Evolutionary conservation across 2,888 invertebrate genomes (phyloP).

Genomic region (Machimus rusticus): DNA sequence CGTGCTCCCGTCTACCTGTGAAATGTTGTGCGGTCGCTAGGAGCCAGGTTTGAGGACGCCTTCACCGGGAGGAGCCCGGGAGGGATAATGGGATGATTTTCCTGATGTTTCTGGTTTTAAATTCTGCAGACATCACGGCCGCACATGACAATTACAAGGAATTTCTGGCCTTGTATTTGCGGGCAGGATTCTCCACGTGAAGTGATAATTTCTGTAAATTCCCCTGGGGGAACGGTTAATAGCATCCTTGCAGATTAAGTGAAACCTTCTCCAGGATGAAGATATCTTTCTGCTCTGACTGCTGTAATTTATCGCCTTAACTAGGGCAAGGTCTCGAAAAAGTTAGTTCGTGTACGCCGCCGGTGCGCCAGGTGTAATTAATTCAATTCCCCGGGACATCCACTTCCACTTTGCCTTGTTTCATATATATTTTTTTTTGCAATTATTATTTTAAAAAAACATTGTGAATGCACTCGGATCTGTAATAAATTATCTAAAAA

Average conservation of each 20-base stretch:
- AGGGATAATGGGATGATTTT: constrained; percentile 8
- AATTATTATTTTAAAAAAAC: neutral
- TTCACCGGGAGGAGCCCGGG: neutral
- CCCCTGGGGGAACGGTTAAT: constrained; percentile 12
- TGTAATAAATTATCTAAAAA: neutral
- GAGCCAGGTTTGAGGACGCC: neutral
- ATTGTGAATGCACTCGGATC: neutral
- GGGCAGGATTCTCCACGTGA: constrained; percentile 18
- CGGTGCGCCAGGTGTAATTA: neutral
- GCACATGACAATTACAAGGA: constrained; percentile 28
- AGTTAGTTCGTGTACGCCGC: neutral
- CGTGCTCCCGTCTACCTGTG: neutral
- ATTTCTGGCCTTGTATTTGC: constrained; percentile 32
- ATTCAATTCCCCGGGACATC: neutral
- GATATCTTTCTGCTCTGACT: neutral
- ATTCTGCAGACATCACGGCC: constrained; percentile 23
- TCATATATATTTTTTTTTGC: neutral
- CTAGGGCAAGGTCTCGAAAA: neutral
- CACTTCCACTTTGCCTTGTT: too few species aligned
- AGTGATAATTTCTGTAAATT: constrained; percentile 38
- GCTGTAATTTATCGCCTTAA: neutral
- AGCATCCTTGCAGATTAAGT: constrained; percentile 17
- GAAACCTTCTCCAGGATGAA: neutral
- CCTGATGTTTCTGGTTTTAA: constrained; percentile 19
- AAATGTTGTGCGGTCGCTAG: neutral